Evolutionary conservation across 2,888 invertebrate species (phyloP).

Genomic region (Nineta flava): DNA sequence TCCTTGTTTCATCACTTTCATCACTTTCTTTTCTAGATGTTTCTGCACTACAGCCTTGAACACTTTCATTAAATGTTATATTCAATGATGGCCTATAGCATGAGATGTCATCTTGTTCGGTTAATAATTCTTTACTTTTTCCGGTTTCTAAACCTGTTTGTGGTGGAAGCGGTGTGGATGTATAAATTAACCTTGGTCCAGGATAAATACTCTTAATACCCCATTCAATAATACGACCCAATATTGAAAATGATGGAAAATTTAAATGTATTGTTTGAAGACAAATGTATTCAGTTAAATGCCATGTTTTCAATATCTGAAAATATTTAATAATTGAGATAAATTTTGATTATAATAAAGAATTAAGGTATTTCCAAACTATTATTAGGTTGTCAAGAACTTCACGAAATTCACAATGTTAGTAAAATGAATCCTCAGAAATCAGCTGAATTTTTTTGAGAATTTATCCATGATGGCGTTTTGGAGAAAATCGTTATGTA

Average conservation of each 20-base stretch:
- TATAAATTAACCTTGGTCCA: conserved; percentile 28
- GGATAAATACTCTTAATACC: conserved; percentile 37
- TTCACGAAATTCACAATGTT: no score
- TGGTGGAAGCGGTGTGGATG: background rate
- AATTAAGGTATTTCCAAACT: no score
- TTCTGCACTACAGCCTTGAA: no score
- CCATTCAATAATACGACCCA: conserved; percentile 40
- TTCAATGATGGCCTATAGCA: conserved; percentile 9
- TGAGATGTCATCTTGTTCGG: conserved; percentile 21
- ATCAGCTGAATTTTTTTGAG: no score
- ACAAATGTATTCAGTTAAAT: conserved; percentile 37
- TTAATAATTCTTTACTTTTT: conserved; percentile 15
- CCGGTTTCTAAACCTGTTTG: background rate
- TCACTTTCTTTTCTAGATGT: no score
- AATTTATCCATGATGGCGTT: no score
- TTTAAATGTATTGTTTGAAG: conserved; percentile 37
- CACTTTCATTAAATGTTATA: background rate
- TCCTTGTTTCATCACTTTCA: no score
- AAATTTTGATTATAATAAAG: background rate
- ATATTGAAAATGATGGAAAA: conserved; percentile 37
- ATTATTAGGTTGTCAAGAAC: no score
- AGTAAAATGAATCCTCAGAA: no score
- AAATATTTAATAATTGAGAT: conserved; percentile 10
- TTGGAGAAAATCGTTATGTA: no score
- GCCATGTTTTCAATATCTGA: conserved; percentile 42